Base-by-base conservation (phyloP, 2,888 invertebrate species). In the Erpobdella octoculata region DNA sequence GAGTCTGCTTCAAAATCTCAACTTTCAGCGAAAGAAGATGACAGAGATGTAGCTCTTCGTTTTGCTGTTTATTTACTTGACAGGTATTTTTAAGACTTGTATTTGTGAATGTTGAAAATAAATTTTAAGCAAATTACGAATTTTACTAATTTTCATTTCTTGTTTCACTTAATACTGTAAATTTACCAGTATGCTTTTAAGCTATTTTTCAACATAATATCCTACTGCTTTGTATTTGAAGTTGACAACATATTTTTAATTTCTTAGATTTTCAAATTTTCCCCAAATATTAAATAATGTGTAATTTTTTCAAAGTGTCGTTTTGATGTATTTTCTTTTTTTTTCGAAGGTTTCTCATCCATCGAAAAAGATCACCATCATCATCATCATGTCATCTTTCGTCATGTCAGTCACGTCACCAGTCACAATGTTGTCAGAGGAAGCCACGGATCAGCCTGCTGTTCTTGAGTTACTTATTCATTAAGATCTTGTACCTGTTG, bases 361-460 rank as follows among this genome's bases (percentile, higher is more conserved):
- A 53, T 6, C 21, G 28, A 9, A 53, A 53, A 21, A 53, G 28
- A 5, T 8, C 53, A 18, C n/a, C n/a, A n/a, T n/a, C n/a, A n/a
- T n/a, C n/a, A n/a, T n/a, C n/a, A n/a, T n/a, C n/a, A n/a, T n/a
- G n/a, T n/a, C n/a, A n/a, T n/a, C n/a, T n/a, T n/a, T n/a, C n/a
- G n/a, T n/a, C n/a, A n/a, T n/a, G n/a, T n/a, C n/a, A n/a, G n/a
- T n/a, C n/a, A n/a, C n/a, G n/a, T n/a, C 28, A 28, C 28, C 53
- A 8, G 21, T 1, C 15, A 80, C 75, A 80, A 80, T 71, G 78
- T 28, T 53, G 53, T 1, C 18, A 21, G 8, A n/a, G 8, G 21
- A 53, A 80, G 35, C 79, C 81, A 33, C 80, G 81, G 72, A 85
- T 85, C 33, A 83, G 84, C 73, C 85, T 83, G 75, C 81, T 85